Evolutionary conservation across 1,140 invertebrate species (phyloP).

Genomic region (Metaphire vulgaris): DNA sequence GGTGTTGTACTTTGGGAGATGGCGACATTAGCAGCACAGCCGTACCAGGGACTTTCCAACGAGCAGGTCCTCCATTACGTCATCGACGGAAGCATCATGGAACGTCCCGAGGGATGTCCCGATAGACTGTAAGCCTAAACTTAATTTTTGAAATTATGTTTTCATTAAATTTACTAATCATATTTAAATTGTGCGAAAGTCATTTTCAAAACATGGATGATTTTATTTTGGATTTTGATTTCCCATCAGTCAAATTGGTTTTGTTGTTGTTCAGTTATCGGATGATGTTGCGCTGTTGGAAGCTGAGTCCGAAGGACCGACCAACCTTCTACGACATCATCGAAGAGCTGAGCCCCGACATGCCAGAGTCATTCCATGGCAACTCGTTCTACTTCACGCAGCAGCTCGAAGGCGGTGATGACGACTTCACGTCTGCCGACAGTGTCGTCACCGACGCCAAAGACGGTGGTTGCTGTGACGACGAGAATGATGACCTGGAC

Average conservation of each 20-base stretch:
- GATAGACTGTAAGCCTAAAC: constrained; percentile 68
- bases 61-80: constrained; percentile 71
- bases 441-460: not conserved
- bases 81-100: constrained; percentile 82
- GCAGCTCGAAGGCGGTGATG: constrained; percentile 29
- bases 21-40: constrained; percentile 90
- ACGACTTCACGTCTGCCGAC: not conserved
- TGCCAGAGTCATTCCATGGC: constrained; percentile 40
- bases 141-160: too few species aligned
- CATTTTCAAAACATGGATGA: too few species aligned
- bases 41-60: constrained; percentile 74
- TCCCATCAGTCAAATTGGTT: too few species aligned
- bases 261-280: not conserved
- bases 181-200: too few species aligned
- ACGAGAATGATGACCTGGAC: not conserved
- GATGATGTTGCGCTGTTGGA: constrained; percentile 85
- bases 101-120: constrained; percentile 85
- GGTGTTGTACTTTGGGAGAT: constrained; percentile 97
- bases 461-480: not conserved
- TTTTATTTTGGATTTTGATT: too few species aligned
- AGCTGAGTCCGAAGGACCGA: constrained; percentile 64
- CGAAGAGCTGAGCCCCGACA: constrained; percentile 37
- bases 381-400: constrained; percentile 47
- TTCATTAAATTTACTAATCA: too few species aligned
- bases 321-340: constrained; percentile 68